A percentile compares a stretch with the other conserved stretches of the same genome.
Conservation (phyloP, 2,113 vertebrate species). For the Grammomys surdaster region DNA sequence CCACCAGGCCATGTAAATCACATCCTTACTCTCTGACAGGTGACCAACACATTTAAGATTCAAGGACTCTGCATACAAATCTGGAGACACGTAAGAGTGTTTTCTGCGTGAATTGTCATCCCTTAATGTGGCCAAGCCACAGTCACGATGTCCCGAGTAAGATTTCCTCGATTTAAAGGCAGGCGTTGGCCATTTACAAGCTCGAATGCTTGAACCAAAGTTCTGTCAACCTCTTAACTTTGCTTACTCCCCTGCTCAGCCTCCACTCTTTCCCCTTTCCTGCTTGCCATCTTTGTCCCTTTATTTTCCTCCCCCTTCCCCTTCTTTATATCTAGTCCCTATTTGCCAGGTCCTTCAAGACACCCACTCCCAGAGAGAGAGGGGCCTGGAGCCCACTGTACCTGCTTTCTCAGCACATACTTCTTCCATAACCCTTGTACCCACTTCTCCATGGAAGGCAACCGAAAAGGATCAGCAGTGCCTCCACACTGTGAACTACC, state of each 20-base stretch:
- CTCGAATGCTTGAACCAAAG: background rate
- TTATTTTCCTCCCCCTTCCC: too few relatives aligned
- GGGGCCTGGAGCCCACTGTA: background rate
- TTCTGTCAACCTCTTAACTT: background rate
- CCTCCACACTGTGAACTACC: background rate
- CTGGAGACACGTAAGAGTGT: background rate
- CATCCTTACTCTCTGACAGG: background rate
- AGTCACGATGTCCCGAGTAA: background rate
- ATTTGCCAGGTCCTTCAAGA: background rate
- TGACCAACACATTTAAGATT: background rate
- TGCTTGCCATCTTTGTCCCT: background rate
- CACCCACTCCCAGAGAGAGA: background rate
- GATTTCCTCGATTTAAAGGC: background rate
- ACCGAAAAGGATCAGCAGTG: background rate
- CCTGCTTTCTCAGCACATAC: background rate
- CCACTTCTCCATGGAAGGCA: background rate
- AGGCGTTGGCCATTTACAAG: background rate
- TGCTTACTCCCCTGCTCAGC: too few relatives aligned
- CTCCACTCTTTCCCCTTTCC: background rate
- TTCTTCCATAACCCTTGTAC: background rate
- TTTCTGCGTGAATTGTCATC: background rate
- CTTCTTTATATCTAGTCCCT: background rate
- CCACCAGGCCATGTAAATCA: background rate
- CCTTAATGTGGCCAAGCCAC: background rate
- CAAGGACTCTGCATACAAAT: background rate